Percentiles rank a stretch among this genome's conserved stretches.
These are phyloP conservation scores for Drosophila putrida DNA, from an alignment of 2,888 invertebrate species.

Conservation along the genomic window DNA sequence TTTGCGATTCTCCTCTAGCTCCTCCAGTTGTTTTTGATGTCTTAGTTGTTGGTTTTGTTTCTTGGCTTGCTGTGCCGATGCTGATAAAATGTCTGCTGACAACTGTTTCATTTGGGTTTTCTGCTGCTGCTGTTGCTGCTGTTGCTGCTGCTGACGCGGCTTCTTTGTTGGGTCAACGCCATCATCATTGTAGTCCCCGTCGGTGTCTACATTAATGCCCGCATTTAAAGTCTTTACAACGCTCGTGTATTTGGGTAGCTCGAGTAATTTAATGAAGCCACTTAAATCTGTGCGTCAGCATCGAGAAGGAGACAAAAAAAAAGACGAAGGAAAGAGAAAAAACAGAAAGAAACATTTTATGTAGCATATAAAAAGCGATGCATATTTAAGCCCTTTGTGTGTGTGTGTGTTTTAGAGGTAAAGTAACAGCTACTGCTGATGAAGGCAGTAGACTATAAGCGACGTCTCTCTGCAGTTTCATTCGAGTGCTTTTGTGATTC, in stretches of 20 bases:
- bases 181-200: constrained; percentile 46
- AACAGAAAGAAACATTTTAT: constrained; percentile 64
- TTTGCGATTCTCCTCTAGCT: constrained; percentile 12
- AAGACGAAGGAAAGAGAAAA: constrained; percentile 24
- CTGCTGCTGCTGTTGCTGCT: constrained; percentile 67
- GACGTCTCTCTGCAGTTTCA: constrained; percentile 39
- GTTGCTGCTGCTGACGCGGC: constrained; percentile 68
- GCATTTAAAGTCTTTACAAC: constrained; percentile 84
- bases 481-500: constrained; percentile 29
- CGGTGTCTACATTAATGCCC: constrained; percentile 79
- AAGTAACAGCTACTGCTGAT: constrained; percentile 59
- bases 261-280: constrained; percentile 84
- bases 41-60: constrained; percentile 26
- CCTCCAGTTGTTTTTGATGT: constrained; percentile 5
- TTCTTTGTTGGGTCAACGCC: constrained; percentile 37
- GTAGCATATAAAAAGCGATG: constrained; percentile 64
- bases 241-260: constrained; percentile 84
- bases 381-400: constrained; percentile 62
- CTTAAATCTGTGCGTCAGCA: constrained; percentile 82
- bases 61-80: constrained; percentile 37
- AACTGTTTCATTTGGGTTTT: constrained; percentile 57
- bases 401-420: constrained; percentile 50
- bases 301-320: constrained; percentile 26
- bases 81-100: constrained; percentile 56
- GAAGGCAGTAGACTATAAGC: constrained; percentile 47